A percentile compares a stretch with the other conserved stretches of the same genome.
These are phyloP conservation scores for Hedychridium roseum DNA, from an alignment of 2,888 invertebrate species.

Conservation along the genomic window DNA sequence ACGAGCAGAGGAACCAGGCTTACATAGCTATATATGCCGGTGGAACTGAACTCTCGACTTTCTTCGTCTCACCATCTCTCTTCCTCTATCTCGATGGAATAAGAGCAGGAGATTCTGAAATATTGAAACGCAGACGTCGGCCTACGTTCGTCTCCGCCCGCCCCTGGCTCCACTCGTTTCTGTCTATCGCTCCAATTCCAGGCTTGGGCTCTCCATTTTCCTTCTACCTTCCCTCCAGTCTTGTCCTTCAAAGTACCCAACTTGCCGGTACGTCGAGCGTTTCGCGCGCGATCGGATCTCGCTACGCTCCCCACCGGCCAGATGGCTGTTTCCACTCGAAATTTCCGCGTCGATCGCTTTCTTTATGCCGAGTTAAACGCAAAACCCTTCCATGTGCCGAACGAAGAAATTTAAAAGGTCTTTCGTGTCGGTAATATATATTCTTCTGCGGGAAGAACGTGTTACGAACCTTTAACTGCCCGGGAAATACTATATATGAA, in stretches of 20 bases:
- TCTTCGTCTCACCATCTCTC: too few relatives aligned
- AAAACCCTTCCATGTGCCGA: too few relatives aligned
- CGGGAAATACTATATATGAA: too few relatives aligned
- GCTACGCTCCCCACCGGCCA: constrained; percentile 1
- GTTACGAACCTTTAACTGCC: too few relatives aligned
- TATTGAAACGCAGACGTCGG: constrained; percentile 52
- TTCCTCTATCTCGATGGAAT: too few relatives aligned
- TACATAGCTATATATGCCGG: constrained; percentile 13
- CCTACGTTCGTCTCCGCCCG: constrained; percentile 8
- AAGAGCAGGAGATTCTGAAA: constrained; percentile 47
- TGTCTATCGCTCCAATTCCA: constrained; percentile 24
- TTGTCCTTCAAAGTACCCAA: constrained; percentile 18
- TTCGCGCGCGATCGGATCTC: constrained; percentile 37
- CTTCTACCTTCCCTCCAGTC: constrained; percentile 11
- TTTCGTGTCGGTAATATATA: too few relatives aligned
- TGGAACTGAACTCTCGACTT: constrained; percentile 33
- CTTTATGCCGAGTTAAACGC: too few relatives aligned
- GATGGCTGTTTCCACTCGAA: not conserved
- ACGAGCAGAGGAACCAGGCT: too few relatives aligned
- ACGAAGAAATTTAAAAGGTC: too few relatives aligned
- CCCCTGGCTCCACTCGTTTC: constrained; percentile 27
- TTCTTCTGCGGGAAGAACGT: too few relatives aligned
- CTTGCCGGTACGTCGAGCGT: constrained; percentile 21
- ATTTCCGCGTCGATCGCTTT: constrained; percentile 11
- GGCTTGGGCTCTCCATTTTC: constrained; percentile 19